Conservation (phyloP, 2,797 vertebrate genomes). For the Notolabrus celidotus region DNA sequence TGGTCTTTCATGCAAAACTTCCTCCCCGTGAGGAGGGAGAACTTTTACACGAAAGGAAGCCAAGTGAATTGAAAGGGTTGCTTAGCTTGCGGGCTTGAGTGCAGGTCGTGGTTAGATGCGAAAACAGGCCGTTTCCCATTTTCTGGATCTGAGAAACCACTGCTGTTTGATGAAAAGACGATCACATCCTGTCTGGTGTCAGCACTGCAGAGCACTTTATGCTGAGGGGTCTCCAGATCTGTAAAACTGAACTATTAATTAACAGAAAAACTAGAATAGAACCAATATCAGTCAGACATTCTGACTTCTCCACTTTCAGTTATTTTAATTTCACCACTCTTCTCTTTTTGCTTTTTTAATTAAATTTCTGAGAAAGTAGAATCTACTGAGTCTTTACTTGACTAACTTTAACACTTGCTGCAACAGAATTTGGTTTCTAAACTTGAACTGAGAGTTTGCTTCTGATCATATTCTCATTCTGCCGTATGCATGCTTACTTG, state of each 20-base stretch:
- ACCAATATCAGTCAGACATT: conserved; percentile 10
- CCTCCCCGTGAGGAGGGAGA: conserved; percentile 35
- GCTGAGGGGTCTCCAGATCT: conserved; percentile 66
- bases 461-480: conserved; percentile 43
- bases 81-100: conserved; percentile 51
- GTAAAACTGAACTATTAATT: conserved; percentile 1
- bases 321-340: conserved; percentile 9
- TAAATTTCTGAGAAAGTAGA: background rate
- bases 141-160: conserved; percentile 86
- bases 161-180: conserved; percentile 55
- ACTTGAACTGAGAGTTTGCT: conserved; percentile 40
- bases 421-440: conserved; percentile 45
- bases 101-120: conserved; percentile 81
- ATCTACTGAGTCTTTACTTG: conserved; percentile 19
- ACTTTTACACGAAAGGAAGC: conserved; percentile 78
- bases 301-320: conserved; percentile 14
- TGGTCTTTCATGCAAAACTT: conserved; percentile 80
- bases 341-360: background rate
- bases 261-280: conserved; percentile 33
- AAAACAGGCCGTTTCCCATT: conserved; percentile 88
- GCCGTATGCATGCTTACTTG: conserved; percentile 77
- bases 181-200: conserved; percentile 46
- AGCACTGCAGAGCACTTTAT: conserved; percentile 81
- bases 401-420: conserved; percentile 17
- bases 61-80: conserved; percentile 70